Conservation (phyloP, 2,888 invertebrate species). For the Drosophila helvetica region DNA sequence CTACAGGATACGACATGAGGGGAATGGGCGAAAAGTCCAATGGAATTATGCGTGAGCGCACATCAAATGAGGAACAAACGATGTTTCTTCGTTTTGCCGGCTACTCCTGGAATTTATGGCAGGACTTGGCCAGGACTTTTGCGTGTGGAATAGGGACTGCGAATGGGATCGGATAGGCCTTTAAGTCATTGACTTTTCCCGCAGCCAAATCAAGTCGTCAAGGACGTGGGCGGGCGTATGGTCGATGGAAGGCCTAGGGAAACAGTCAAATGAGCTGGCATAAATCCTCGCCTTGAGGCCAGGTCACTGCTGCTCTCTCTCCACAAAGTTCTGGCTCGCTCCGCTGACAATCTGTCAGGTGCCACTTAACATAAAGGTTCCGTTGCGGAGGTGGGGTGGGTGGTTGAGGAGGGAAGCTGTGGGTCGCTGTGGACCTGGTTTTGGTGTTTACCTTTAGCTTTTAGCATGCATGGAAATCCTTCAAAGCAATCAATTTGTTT, state of each 20-base stretch:
- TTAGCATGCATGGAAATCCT: conserved; percentile 65
- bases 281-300: conserved; percentile 52
- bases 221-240: conserved; percentile 20
- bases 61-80: conserved; percentile 45
- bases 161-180: background rate
- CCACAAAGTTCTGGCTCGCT: conserved; percentile 36
- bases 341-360: conserved; percentile 64
- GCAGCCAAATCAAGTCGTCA: conserved; percentile 65
- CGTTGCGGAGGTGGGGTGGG: conserved; percentile 18
- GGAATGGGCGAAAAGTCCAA: conserved; percentile 27
- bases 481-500: conserved; percentile 75
- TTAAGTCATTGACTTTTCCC: conserved; percentile 24
- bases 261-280: conserved; percentile 64
- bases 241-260: background rate
- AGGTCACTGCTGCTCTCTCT: conserved; percentile 20
- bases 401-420: conserved; percentile 22
- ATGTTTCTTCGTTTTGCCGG: conserved; percentile 24
- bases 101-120: conserved; percentile 39
- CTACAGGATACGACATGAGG: background rate
- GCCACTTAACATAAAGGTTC: conserved; percentile 64
- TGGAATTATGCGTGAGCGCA: conserved; percentile 59
- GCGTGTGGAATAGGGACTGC: conserved; percentile 9
- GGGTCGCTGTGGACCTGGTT: conserved; percentile 7
- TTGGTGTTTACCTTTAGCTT: conserved; percentile 63
- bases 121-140: conserved; percentile 15